These are phyloP conservation scores for Pygocentrus nattereri DNA, from an alignment of 2,797 vertebrate genomes.

Conservation along the genomic window DNA sequence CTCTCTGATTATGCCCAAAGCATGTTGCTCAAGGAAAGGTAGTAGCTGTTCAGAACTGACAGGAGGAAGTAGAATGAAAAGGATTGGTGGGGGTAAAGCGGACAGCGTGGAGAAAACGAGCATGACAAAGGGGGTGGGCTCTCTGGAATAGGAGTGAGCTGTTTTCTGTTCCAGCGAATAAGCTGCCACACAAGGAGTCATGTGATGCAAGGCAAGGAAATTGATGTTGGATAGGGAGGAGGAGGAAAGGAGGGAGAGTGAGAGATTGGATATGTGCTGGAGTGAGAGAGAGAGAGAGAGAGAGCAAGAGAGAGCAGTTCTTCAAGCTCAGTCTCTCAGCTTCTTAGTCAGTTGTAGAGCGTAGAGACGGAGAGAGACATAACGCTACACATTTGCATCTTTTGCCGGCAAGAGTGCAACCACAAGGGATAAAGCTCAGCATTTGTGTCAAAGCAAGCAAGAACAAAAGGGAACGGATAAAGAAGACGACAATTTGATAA, in stretches of 20 bases:
- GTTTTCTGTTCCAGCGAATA: conserved; percentile 66
- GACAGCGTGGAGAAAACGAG: conserved; percentile 60
- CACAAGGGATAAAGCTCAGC: conserved; percentile 38
- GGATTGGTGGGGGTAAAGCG: conserved; percentile 42
- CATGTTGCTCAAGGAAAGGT: conserved; percentile 1
- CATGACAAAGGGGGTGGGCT: conserved; percentile 65
- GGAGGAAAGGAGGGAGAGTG: conserved; percentile 54
- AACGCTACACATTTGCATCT: conserved; percentile 31
- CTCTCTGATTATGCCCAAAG: background rate
- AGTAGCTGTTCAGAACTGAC: conserved; percentile 22
- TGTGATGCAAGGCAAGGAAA: conserved; percentile 65
- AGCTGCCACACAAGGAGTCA: conserved; percentile 70
- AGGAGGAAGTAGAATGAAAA: conserved; percentile 24
- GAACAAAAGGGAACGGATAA: conserved; percentile 53
- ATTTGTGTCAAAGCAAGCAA: background rate
- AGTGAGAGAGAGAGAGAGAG: conserved; percentile 41
- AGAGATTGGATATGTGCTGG: conserved; percentile 24
- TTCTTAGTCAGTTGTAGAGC: conserved; percentile 66
- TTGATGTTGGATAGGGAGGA: conserved; percentile 46
- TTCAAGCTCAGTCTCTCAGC: conserved; percentile 69
- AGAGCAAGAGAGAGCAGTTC: conserved; percentile 56
- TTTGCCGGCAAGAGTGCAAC: conserved; percentile 36
- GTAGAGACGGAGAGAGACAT: conserved; percentile 54
- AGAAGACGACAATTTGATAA: conserved; percentile 52
- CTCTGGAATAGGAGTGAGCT: conserved; percentile 71